A percentile compares a stretch with the other conserved stretches of the same genome.
Conservation (phyloP, 2,113 vertebrate species). For the Herpailurus yagouaroundi region DNA sequence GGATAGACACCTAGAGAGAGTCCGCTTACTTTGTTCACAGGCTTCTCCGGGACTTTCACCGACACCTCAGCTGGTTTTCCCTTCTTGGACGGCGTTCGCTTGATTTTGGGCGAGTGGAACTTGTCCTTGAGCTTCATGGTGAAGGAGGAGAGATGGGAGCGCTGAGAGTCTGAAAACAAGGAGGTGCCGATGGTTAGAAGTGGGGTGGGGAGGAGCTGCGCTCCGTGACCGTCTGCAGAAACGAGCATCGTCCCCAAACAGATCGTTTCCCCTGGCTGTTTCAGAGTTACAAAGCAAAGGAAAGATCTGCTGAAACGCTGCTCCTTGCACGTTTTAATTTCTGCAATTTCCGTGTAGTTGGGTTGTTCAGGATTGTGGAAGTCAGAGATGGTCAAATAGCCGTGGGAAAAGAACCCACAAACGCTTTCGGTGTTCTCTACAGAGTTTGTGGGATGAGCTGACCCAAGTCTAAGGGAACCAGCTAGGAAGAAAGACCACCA, state of each 20-base stretch:
- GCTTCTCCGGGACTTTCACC: conserved; percentile 92
- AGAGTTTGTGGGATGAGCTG: background rate
- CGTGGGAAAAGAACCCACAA: background rate
- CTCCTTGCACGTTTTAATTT: background rate
- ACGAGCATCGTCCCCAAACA: background rate
- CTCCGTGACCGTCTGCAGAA: background rate
- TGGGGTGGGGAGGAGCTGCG: background rate
- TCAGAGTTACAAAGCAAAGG: background rate
- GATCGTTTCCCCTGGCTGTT: background rate
- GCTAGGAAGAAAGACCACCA: background rate
- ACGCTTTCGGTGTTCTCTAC: background rate
- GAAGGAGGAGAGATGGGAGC: conserved; percentile 98
- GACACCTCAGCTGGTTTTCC: conserved; percentile 93
- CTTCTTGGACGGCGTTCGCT: conserved; percentile 98
- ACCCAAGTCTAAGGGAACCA: background rate
- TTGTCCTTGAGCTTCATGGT: conserved; percentile 99
- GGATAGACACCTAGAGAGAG: background rate
- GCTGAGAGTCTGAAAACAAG: conserved; percentile 92
- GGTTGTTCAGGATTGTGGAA: background rate
- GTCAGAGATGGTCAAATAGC: background rate
- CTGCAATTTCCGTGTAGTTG: background rate
- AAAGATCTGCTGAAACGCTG: background rate
- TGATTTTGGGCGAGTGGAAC: conserved; percentile 99
- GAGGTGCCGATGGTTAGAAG: conserved; percentile 14
- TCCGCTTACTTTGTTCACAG: conserved; percentile 93